Base-by-base conservation (phyloP, 1,140 invertebrate genomes). In the Cyrtorhinus lividipennis region DNA sequence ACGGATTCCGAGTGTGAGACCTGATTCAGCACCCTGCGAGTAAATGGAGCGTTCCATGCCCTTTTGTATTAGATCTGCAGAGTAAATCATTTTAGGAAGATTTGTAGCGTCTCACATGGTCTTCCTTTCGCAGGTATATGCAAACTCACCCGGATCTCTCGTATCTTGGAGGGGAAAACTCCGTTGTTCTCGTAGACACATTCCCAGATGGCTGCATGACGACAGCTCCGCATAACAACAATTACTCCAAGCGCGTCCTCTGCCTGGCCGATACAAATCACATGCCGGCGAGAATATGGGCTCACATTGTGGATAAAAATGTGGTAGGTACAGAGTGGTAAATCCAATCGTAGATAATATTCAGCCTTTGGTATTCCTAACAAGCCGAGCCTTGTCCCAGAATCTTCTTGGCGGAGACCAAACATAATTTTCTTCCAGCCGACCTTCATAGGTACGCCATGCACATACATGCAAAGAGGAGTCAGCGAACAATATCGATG, bases 151-250 rank as follows among this genome's bases (percentile, higher is more conserved):
- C 66, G 3, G 68, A 71, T 45, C 45, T 66, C 10, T 66, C 67
- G 23, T 46, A 61, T 25, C 66, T 71, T 0, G 69, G 69, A 1
- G 70, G 69, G 8, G 68, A 69, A 23, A 66, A 67, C 57, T 61
- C 66, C 45, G 67, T 69, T 2, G 69, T 71, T n/a, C 66, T 71
- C 3, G 67, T 71, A 10, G 70, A 71, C 56, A 66, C 71, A 1
- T 71, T 69, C 56, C 70, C 70, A 5, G 69, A 70, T 60, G 70
- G 70, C 1, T 69, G 67, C 38, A 71, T 71, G 70, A 71, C 68
- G 10, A 68, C 66, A 12, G 64, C 67, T 2, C 68, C 67, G 0
- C 68, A 70, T 38, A 70, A 70, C 56, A 70, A 70, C 61, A 70
- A 70, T 57, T 70, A 68, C 65, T 65, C 60, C 23, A 71, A 70